These are phyloP conservation scores for Pomacea canaliculata DNA, from an alignment of 2,888 invertebrate species.

Conservation along the genomic window DNA sequence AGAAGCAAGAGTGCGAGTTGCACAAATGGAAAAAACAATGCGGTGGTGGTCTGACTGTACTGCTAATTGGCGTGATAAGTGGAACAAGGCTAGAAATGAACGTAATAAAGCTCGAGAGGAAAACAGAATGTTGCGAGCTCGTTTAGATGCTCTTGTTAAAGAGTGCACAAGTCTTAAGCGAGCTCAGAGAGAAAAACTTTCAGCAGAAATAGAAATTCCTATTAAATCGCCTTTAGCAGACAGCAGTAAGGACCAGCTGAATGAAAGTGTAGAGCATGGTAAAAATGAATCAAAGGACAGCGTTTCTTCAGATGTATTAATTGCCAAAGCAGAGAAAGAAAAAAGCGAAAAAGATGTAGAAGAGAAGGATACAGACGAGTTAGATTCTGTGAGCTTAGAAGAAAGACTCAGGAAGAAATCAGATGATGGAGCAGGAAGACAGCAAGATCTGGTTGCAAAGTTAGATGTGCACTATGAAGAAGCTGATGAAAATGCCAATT, in stretches of 20 bases:
- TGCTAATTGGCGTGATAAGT: conserved; percentile 94
- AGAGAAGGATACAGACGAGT: conserved; percentile 31
- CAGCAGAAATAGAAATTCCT: not conserved
- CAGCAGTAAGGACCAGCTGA: not conserved
- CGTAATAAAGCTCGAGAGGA: conserved; percentile 93
- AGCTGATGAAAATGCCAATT: conserved; percentile 22
- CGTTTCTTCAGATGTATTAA: conserved; percentile 4
- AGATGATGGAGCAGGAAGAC: not conserved
- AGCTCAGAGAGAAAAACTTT: conserved; percentile 11
- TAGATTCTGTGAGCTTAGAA: conserved; percentile 7
- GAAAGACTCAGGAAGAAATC: conserved; percentile 2
- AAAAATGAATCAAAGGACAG: conserved; percentile 4
- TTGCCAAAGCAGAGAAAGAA: conserved; percentile 24
- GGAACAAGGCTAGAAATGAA: conserved; percentile 91
- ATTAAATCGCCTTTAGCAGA: conserved; percentile 4
- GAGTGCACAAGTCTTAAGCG: conserved; percentile 70
- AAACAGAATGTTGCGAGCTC: conserved; percentile 83
- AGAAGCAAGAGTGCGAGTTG: conserved; percentile 91
- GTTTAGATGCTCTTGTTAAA: conserved; percentile 77
- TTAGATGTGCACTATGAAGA: not conserved
- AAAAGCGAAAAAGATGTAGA: conserved; percentile 20
- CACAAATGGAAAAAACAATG: conserved; percentile 99
- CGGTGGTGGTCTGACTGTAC: conserved; percentile 99
- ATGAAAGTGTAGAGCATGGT: conserved; percentile 3
- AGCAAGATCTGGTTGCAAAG: not conserved